These are phyloP conservation scores for Brachionus plicatilis DNA, from an alignment of 1,140 invertebrate species.

Conservation along the genomic window DNA sequence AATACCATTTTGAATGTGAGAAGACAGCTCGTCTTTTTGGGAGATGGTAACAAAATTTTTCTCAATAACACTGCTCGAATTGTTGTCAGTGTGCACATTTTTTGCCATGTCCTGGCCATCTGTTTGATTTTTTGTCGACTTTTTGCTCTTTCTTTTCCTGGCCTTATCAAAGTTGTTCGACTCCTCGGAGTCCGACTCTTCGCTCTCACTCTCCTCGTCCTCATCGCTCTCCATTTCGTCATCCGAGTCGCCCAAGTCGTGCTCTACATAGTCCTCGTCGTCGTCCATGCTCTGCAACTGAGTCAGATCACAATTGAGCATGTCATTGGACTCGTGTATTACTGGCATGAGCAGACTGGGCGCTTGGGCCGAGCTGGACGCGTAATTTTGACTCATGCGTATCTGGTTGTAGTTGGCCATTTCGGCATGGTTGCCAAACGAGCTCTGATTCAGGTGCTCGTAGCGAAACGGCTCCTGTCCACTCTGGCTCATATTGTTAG, in stretches of 20 bases:
- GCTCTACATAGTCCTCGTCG: slow-evolving; percentile 38
- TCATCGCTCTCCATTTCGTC: slow-evolving; percentile 31
- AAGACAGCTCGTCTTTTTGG: slow-evolving; percentile 15
- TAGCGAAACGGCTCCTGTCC: neutral
- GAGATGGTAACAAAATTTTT: slow-evolving; percentile 29
- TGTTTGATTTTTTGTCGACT: neutral
- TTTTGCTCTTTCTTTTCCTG: slow-evolving; percentile 13
- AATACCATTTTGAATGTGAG: slow-evolving; percentile 13
- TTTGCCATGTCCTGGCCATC: neutral
- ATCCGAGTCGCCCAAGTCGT: slow-evolving; percentile 17
- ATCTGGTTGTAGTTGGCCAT: neutral
- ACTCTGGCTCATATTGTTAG: neutral
- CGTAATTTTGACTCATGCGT: slow-evolving; percentile 5
- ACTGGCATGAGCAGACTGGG: slow-evolving; percentile 14
- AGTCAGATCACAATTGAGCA: slow-evolving; percentile 28
- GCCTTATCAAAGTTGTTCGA: neutral
- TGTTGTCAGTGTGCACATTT: neutral
- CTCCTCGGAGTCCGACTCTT: neutral
- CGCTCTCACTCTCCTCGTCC: slow-evolving; percentile 2
- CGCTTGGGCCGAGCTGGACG: neutral
- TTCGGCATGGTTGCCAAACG: neutral
- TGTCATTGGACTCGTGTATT: slow-evolving; percentile 12
- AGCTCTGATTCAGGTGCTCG: neutral
- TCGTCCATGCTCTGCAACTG: slow-evolving; percentile 31
- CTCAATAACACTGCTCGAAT: neutral